Evolutionary conservation across 2,797 vertebrate genomes (phyloP).

Genomic region (Mastacembelus armatus): DNA sequence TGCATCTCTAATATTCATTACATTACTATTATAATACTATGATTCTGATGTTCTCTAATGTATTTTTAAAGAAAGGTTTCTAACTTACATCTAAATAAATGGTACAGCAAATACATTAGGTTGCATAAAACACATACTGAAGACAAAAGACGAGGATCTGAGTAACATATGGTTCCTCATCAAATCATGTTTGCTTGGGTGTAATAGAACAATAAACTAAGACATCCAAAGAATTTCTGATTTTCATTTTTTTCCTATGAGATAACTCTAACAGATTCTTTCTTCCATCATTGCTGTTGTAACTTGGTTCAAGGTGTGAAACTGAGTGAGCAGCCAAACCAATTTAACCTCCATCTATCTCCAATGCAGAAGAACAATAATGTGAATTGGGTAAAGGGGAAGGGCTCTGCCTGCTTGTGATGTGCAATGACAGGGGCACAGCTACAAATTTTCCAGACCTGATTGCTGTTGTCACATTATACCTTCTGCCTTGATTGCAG

Average conservation of each 20-base stretch:
- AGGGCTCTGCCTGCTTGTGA: no score
- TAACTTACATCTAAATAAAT: slow-evolving; percentile 48
- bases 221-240: background rate
- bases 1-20: slow-evolving; percentile 14
- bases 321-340: no score
- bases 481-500: slow-evolving; percentile 35
- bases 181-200: background rate
- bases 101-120: slow-evolving; percentile 36
- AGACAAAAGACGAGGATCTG: slow-evolving; percentile 12
- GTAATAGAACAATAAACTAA: slow-evolving; percentile 4
- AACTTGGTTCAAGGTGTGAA: background rate
- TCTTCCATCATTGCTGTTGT: background rate
- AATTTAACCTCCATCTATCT: background rate
- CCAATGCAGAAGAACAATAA: background rate
- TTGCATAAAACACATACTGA: slow-evolving; percentile 24
- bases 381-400: no score
- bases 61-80: slow-evolving; percentile 49
- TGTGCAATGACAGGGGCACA: no score
- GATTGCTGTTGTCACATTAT: slow-evolving; percentile 26
- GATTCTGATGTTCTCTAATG: slow-evolving; percentile 33
- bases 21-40: slow-evolving; percentile 26
- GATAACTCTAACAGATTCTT: background rate
- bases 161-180: background rate
- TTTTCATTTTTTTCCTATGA: slow-evolving; percentile 4
- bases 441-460: no score